These are phyloP conservation scores for Etheostoma spectabile DNA, from an alignment of 2,113 vertebrate species.

Conservation along the genomic window DNA sequence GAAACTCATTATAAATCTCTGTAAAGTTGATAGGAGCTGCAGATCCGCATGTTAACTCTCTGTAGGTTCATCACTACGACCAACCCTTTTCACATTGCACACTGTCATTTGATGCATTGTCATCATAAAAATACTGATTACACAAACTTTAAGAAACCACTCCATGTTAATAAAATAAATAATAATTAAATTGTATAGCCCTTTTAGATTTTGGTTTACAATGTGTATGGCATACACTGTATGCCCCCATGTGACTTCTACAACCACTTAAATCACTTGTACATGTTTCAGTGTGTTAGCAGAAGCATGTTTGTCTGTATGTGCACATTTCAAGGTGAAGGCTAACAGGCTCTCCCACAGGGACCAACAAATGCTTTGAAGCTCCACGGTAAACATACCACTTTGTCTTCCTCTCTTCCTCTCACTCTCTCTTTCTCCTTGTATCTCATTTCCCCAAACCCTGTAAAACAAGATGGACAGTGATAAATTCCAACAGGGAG, in stretches of 20 bases:
- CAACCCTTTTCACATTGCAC: neutral
- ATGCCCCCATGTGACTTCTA: neutral
- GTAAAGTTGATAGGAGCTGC: neutral
- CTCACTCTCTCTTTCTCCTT: conserved; percentile 44
- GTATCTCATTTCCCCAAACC: conserved; percentile 76
- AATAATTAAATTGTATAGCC: neutral
- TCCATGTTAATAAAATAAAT: neutral
- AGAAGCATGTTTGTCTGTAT: conserved; percentile 48
- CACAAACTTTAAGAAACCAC: neutral
- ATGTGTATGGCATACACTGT: too few relatives aligned
- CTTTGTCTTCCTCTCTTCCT: conserved; percentile 58
- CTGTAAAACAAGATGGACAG: conserved; percentile 73
- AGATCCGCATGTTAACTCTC: neutral
- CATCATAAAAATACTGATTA: neutral
- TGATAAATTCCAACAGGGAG: conserved; percentile 68
- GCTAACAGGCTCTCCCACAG: conserved; percentile 57
- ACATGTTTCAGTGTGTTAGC: conserved; percentile 35
- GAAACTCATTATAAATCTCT: neutral
- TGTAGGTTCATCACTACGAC: neutral
- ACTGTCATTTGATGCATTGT: neutral
- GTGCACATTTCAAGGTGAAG: conserved; percentile 68
- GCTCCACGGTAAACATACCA: conserved; percentile 63
- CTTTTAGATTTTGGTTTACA: neutral
- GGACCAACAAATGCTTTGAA: conserved; percentile 36
- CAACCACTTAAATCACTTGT: conserved; percentile 15